These are phyloP conservation scores for Poecile atricapillus DNA, from an alignment of 2,113 vertebrate species.

Conservation along the genomic window DNA sequence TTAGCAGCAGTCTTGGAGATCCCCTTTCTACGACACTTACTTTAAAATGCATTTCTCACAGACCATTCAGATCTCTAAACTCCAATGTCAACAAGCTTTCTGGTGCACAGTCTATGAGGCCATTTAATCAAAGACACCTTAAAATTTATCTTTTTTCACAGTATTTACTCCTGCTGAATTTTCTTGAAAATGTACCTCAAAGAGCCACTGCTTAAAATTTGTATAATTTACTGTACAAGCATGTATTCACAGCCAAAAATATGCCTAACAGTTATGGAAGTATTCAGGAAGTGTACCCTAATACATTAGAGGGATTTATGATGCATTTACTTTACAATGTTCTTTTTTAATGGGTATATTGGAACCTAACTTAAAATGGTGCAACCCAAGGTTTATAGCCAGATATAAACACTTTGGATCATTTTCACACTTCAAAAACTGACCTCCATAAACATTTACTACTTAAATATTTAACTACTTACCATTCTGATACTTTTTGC, in stretches of 20 bases:
- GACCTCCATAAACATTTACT: neutral
- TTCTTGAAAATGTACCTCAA: neutral
- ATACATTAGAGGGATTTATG: neutral
- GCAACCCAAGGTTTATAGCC: neutral
- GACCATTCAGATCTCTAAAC: neutral
- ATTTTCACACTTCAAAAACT: neutral
- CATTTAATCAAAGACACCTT: neutral
- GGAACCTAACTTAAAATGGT: neutral
- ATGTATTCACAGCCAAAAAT: neutral
- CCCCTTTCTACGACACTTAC: neutral
- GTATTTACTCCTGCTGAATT: neutral
- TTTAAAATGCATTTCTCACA: neutral
- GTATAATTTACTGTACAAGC: neutral
- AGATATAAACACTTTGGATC: neutral
- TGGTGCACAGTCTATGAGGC: neutral
- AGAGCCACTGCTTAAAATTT: neutral
- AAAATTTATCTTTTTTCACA: neutral
- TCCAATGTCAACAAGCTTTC: neutral
- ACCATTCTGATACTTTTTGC: neutral
- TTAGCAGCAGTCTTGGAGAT: neutral
- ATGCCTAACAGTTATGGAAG: neutral
- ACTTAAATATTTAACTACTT: neutral
- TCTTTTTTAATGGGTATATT: neutral
- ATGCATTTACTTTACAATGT: neutral
- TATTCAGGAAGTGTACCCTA: fast-evolving